Conservation (phyloP, 1,140 invertebrate genomes). For the Choristoneura fumiferana region DNA sequence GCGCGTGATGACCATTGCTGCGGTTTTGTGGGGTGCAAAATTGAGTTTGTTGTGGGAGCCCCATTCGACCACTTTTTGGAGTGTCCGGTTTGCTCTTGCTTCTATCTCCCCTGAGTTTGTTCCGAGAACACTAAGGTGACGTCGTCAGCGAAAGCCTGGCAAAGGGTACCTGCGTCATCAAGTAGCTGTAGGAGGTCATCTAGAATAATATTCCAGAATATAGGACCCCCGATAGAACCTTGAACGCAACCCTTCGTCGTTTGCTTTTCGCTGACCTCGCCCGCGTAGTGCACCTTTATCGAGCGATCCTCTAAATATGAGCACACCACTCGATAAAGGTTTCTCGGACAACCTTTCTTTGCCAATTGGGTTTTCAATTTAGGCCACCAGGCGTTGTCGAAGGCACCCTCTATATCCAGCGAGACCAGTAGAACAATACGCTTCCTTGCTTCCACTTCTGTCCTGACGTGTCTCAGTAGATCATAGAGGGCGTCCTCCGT, state of each 20-base stretch:
- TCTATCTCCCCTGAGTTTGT: not conserved
- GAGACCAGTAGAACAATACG: not conserved
- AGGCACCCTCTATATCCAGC: not conserved
- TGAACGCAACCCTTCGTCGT: conserved; percentile 33
- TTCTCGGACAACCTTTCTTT: conserved; percentile 20
- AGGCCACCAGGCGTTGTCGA: not conserved
- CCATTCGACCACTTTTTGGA: conserved; percentile 12
- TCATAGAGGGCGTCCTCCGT: conserved; percentile 1
- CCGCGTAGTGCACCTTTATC: conserved; percentile 22
- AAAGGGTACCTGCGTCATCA: not conserved
- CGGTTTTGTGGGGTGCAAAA: conserved; percentile 27
- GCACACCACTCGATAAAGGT: conserved; percentile 13
- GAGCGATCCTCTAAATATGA: conserved; percentile 21
- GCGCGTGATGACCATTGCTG: too few relatives aligned
- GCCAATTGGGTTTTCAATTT: conserved; percentile 20
- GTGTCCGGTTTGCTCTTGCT: conserved; percentile 1
- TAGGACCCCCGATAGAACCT: conserved; percentile 26
- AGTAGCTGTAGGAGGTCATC: conserved; percentile 13
- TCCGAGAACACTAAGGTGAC: not conserved
- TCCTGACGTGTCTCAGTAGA: not conserved
- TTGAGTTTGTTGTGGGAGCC: conserved; percentile 22
- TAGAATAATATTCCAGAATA: conserved; percentile 24
- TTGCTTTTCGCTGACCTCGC: conserved; percentile 1
- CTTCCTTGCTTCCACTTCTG: not conserved
- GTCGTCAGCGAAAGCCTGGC: not conserved